Evolutionary conservation across 2,888 invertebrate genomes (phyloP).

Genomic region (Nomada hirtipes): DNA sequence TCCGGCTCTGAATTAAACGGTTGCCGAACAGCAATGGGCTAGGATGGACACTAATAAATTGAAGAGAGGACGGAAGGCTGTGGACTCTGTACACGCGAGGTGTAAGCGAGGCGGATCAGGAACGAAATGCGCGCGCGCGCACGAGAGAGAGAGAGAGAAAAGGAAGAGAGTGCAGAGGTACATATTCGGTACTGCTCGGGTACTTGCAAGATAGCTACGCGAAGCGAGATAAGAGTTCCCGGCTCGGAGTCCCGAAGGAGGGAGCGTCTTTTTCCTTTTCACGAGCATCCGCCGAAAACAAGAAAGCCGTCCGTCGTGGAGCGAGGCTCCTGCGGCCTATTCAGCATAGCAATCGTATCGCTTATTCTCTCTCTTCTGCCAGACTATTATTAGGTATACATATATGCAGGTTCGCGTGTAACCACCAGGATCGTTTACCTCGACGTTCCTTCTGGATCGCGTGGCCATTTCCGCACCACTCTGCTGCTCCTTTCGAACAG

Average conservation of each 20-base stretch:
- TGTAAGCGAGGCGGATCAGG: no score
- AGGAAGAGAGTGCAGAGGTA: slow-evolving; percentile 10
- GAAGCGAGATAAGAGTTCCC: slow-evolving; percentile 59
- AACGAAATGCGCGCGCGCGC: no score
- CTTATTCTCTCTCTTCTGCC: slow-evolving; percentile 18
- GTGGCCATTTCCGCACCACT: neutral
- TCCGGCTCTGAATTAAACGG: no score
- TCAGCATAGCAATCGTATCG: slow-evolving; percentile 59
- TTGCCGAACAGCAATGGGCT: no score
- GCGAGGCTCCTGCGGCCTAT: slow-evolving; percentile 58
- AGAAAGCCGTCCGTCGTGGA: slow-evolving; percentile 42
- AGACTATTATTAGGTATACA: slow-evolving; percentile 47
- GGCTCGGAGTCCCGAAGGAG: slow-evolving; percentile 51
- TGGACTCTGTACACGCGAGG: no score
- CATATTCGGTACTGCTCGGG: slow-evolving; percentile 4
- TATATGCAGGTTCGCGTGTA: slow-evolving; percentile 15
- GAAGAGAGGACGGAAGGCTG: no score
- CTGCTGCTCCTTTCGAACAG: neutral
- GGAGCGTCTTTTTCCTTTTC: slow-evolving; percentile 53
- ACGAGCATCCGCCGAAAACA: slow-evolving; percentile 60
- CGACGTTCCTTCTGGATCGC: neutral
- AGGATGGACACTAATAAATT: no score
- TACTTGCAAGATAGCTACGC: slow-evolving; percentile 59
- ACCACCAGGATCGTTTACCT: slow-evolving; percentile 10
- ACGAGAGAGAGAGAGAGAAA: neutral